Evolutionary conservation across 1,140 invertebrate species (phyloP).

Genomic region (Macrobrachium nipponense): DNA sequence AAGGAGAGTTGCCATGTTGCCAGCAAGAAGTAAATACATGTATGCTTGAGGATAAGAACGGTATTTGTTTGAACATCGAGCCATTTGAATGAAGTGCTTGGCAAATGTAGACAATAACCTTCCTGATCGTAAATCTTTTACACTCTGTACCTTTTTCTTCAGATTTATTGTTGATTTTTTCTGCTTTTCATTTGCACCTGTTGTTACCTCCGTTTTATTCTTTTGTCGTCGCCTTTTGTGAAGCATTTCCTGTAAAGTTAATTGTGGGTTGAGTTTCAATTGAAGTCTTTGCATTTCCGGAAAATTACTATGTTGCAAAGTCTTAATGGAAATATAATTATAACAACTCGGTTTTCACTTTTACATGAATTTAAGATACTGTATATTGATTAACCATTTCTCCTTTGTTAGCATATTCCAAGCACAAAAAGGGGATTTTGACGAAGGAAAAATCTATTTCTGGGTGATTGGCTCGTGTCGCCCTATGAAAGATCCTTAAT

Average conservation of each 20-base stretch:
- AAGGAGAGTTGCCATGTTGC: slow-evolving; percentile 76
- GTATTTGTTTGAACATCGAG: slow-evolving; percentile 74
- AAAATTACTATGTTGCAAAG: no score
- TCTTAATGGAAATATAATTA: no score
- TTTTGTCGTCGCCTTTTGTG: slow-evolving; percentile 66
- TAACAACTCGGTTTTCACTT: no score
- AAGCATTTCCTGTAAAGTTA: slow-evolving; percentile 66
- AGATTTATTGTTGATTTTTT: slow-evolving; percentile 27
- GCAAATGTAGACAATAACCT: slow-evolving; percentile 76
- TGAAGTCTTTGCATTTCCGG: no score
- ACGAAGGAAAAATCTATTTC: no score
- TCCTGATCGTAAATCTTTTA: slow-evolving; percentile 60
- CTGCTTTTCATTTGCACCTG: neutral
- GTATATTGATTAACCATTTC: no score
- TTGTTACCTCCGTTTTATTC: slow-evolving; percentile 56
- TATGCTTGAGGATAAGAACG: slow-evolving; percentile 73
- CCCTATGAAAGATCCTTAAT: no score
- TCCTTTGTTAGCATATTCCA: no score
- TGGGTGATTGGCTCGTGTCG: no score
- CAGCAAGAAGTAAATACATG: slow-evolving; percentile 78
- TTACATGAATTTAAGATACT: no score
- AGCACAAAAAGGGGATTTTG: no score
- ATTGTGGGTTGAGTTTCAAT: neutral
- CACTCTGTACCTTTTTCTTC: slow-evolving; percentile 58
- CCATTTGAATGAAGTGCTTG: slow-evolving; percentile 77